Evolutionary conservation across 2,113 vertebrate species (phyloP), one percentile per base, ranked within the genome.

Genomic region (Danio rerio): DNA sequence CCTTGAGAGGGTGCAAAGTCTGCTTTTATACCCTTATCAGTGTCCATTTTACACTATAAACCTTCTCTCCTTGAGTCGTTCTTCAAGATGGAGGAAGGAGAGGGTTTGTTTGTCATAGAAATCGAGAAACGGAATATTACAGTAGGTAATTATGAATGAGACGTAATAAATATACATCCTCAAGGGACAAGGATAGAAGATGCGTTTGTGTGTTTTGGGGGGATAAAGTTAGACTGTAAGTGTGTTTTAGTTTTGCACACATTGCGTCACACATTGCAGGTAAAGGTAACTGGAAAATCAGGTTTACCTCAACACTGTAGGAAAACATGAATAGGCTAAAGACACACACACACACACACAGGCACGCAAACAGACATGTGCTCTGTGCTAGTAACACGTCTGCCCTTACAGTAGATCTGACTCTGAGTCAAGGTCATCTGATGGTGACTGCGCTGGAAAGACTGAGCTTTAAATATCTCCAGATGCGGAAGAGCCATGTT

Each of bases 261-360:
- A 13, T 69, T 71, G 71, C 71, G 77, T 81, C 70, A 80, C 62
- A 43, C 10, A 50, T 21, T 59, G 53, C 42, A 5, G 20, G 45
- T 76, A 77, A 68, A 56, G 96, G 94, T 47, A 98, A 97, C 90
- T 97, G 98, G 88, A 86, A 86, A 86, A 81, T 99, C 97, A 9
- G 98, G 97, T 90, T 96, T 96, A 83, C 97, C 97, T 96, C 96
- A 97, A 6, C 96, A 12, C 96, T 96, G 93, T 98, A 8, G 55
- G n/a, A 18, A 31, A 13, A 62, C 5, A 59, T 76, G 68, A 83
- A 83, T 80, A 70, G 58, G 73, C 69, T 80, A 45, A 63, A 62
- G 42, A 31, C 31, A 31, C 31, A 31, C 31, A 31, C 31, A 31
- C 31, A 75, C 81, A 58, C 70, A 80, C 76, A 68, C 56, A 40